These are phyloP conservation scores for Excalfactoria chinensis DNA, from an alignment of 2,113 vertebrate species.

Conservation along the genomic window DNA sequence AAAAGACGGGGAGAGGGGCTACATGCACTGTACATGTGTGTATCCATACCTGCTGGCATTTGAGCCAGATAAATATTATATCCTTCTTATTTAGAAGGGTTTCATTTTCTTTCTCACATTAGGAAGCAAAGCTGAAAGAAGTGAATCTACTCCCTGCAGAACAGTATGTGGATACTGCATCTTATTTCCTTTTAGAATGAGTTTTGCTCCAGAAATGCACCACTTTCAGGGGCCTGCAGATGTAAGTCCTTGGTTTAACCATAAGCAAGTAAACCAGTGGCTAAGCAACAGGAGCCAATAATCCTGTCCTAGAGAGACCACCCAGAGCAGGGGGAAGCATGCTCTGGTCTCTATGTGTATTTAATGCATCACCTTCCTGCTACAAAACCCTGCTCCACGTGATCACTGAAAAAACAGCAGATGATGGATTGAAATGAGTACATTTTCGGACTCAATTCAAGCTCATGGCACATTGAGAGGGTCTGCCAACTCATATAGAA, in stretches of 20 bases:
- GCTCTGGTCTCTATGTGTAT: neutral
- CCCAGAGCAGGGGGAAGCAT: neutral
- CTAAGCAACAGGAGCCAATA: neutral
- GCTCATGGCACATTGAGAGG: neutral
- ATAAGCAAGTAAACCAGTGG: neutral
- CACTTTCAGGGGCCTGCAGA: neutral
- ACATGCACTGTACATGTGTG: neutral
- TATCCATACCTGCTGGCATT: neutral
- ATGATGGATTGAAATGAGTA: neutral
- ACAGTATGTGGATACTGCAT: neutral
- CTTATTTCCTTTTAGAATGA: neutral
- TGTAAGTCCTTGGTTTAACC: neutral
- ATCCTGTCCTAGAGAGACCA: neutral
- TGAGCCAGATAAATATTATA: neutral
- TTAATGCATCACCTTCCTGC: neutral
- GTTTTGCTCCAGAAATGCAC: neutral
- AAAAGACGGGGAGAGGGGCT: neutral
- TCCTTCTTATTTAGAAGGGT: neutral
- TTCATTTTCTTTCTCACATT: neutral
- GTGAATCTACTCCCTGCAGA: neutral
- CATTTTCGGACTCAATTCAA: neutral
- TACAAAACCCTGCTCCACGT: neutral
- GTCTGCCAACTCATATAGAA: neutral
- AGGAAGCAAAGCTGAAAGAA: neutral
- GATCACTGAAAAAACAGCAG: neutral